phyloP scores from a whole-genome alignment of 2,888 invertebrate genomes.

The Anarsia innoxiella region DNA sequence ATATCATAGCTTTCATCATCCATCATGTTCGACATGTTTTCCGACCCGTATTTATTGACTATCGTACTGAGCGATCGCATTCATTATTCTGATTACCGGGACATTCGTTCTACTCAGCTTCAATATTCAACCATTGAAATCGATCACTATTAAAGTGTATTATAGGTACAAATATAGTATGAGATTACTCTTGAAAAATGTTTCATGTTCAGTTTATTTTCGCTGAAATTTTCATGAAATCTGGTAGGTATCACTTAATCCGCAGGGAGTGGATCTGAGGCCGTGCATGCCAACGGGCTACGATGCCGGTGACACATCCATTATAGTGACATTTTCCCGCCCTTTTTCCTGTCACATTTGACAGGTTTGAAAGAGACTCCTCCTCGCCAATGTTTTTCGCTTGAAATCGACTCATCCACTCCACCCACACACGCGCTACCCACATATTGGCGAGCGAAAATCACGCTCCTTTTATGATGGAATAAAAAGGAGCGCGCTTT shows the following conservation, averaged over 20 bases:
- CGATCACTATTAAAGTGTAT: too few species aligned
- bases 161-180: neutral
- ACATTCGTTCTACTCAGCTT: slow-evolving; percentile 16
- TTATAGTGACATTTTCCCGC: slow-evolving; percentile 71
- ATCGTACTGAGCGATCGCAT: slow-evolving; percentile 58
- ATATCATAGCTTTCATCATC: slow-evolving; percentile 57
- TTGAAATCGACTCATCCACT: slow-evolving; percentile 36
- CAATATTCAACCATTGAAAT: slow-evolving; percentile 13
- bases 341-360: slow-evolving; percentile 72
- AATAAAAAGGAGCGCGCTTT: slow-evolving; percentile 12
- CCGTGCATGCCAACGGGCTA: slow-evolving; percentile 54
- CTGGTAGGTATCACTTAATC: slow-evolving; percentile 49
- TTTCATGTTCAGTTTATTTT: slow-evolving; percentile 9
- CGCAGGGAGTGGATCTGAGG: slow-evolving; percentile 49
- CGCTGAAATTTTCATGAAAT: slow-evolving; percentile 43
- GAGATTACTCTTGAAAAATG: slow-evolving; percentile 7
- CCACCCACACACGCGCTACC: slow-evolving; percentile 34
- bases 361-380: slow-evolving; percentile 71
- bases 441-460: slow-evolving; percentile 26
- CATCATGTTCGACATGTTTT: slow-evolving; percentile 69
- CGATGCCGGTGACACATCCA: slow-evolving; percentile 72
- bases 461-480: slow-evolving; percentile 13
- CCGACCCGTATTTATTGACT: slow-evolving; percentile 62
- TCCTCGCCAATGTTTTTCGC: slow-evolving; percentile 59
- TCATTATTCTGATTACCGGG: slow-evolving; percentile 56